phyloP scores from a whole-genome alignment of 2,113 vertebrate genomes.

The Ariopsis seemanni region DNA sequence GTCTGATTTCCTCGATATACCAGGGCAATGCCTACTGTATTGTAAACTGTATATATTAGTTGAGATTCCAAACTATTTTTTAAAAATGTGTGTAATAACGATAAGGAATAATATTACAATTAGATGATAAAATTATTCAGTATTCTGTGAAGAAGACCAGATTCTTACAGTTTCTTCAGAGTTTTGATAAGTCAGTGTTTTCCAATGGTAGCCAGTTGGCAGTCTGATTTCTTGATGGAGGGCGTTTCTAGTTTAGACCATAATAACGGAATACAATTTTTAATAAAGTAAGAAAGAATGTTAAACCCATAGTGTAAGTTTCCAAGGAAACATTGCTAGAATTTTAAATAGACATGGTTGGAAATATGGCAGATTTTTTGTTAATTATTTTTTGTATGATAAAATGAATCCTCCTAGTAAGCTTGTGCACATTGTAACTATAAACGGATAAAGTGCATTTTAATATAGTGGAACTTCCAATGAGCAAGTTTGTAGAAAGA shows the following conservation, averaged over 20 bases:
- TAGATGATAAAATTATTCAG: no score
- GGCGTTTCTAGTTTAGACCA: neutral
- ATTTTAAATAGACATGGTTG: neutral
- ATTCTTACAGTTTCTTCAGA: neutral
- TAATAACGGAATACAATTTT: neutral
- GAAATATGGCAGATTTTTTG: neutral
- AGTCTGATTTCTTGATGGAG: neutral
- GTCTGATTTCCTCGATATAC: no score
- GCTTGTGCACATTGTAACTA: neutral
- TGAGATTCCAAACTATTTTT: no score
- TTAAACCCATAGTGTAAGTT: neutral
- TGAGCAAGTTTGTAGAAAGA: neutral
- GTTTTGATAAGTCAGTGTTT: neutral
- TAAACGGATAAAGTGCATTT: no score
- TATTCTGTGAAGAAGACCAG: neutral
- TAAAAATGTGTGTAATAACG: no score
- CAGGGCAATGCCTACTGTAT: no score
- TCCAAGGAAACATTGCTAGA: neutral
- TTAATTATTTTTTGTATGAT: neutral
- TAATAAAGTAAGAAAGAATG: neutral
- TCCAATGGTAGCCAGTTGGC: neutral
- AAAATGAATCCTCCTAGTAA: neutral
- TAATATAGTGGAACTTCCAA: neutral
- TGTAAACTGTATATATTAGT: no score
- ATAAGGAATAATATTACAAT: no score